Conservation (phyloP, 2,113 vertebrate genomes). For the Cisticola juncidis region DNA sequence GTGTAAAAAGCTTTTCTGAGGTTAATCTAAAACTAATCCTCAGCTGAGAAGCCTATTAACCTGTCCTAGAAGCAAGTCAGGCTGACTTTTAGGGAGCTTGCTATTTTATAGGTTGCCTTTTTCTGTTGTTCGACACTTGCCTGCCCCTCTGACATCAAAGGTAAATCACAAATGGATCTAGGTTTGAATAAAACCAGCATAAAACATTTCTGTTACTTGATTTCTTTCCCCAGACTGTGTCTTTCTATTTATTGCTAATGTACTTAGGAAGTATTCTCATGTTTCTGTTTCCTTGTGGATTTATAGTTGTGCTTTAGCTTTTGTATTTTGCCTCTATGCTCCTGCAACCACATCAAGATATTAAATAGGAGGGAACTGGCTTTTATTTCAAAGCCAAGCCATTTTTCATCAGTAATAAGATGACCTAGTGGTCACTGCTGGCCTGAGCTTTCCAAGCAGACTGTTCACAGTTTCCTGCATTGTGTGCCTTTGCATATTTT, state of each 20-base stretch:
- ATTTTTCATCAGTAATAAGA: slow-evolving; percentile 7
- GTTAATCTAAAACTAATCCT: slow-evolving; percentile 23
- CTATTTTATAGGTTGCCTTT: not conserved
- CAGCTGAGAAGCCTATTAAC: slow-evolving; percentile 28
- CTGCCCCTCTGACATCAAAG: not conserved
- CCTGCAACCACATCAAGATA: not conserved
- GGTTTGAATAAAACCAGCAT: not conserved
- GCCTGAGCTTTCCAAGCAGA: not conserved
- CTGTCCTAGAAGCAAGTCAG: not conserved
- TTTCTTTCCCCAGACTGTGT: not conserved
- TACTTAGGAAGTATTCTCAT: not conserved
- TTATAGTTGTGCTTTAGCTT: not conserved
- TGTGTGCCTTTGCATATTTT: slow-evolving; percentile 14
- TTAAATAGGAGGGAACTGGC: not conserved
- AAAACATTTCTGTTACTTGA: not conserved
- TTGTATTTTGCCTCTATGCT: not conserved
- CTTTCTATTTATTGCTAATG: not conserved
- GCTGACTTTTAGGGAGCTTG: not conserved
- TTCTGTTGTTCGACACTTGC: not conserved
- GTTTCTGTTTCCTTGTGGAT: not conserved
- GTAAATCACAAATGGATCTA: not conserved
- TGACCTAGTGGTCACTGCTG: slow-evolving; percentile 4
- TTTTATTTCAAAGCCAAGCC: slow-evolving; percentile 4
- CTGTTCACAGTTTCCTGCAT: not conserved
- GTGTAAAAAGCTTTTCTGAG: slow-evolving; percentile 31